Conservation (phyloP, 2,888 invertebrate genomes). For the Mesorhabditis spiculigera region DNA sequence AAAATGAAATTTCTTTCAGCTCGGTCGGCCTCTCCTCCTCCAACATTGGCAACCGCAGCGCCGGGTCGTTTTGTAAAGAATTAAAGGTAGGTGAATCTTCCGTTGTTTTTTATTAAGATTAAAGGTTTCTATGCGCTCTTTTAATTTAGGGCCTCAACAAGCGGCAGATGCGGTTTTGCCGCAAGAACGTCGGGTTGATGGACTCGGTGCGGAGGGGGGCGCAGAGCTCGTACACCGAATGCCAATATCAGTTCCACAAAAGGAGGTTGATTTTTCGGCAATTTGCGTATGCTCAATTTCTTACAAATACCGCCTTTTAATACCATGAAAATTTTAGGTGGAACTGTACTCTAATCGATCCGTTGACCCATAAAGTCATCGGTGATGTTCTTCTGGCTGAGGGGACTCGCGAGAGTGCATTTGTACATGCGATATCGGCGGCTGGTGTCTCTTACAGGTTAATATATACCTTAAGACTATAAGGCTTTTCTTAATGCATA, state of each 20-base stretch:
- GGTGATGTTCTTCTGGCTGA: conserved; percentile 46
- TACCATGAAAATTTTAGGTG: conserved; percentile 28
- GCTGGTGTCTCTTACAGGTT: conserved; percentile 48
- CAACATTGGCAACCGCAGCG: not conserved
- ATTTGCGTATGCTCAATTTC: not conserved
- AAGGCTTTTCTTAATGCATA: no score
- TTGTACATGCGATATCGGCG: conserved; percentile 53
- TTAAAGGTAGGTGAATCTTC: not conserved
- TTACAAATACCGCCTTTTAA: not conserved
- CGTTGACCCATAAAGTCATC: conserved; percentile 35
- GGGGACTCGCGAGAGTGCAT: conserved; percentile 56
- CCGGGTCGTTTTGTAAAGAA: conserved; percentile 2
- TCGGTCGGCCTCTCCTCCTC: conserved; percentile 1
- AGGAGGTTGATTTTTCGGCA: conserved; percentile 47
- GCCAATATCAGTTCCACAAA: conserved; percentile 63
- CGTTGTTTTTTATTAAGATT: not conserved
- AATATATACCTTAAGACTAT: no score
- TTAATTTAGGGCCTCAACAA: conserved; percentile 1
- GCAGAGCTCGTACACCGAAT: conserved; percentile 62
- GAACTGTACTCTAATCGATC: conserved; percentile 51
- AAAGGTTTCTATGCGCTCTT: not conserved
- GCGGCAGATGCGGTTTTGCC: conserved; percentile 37
- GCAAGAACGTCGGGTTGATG: conserved; percentile 47
- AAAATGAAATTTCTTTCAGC: not conserved
- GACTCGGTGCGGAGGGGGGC: conserved; percentile 62